Conservation (phyloP, 2,797 vertebrate genomes). For the Merluccius polli region DNA sequence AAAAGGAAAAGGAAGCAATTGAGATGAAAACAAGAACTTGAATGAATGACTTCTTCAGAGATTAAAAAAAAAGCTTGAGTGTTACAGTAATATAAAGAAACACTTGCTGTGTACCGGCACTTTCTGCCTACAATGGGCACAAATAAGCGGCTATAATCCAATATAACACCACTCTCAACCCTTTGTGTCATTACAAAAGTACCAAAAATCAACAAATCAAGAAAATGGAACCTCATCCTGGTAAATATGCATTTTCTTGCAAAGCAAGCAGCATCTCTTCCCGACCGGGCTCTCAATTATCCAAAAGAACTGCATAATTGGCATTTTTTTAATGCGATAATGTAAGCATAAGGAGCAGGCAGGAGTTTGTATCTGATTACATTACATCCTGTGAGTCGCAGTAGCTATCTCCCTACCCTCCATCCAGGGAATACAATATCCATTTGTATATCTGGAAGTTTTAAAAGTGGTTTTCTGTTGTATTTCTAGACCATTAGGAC, state of each 20-base stretch:
- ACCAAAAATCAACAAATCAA: neutral
- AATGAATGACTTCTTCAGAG: neutral
- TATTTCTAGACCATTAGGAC: conserved; percentile 4
- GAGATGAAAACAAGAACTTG: neutral
- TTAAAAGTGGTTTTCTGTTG: neutral
- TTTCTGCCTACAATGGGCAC: neutral
- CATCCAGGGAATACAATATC: neutral
- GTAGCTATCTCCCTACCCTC: no score
- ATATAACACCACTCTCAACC: neutral
- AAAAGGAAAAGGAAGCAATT: no score
- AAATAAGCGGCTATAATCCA: neutral
- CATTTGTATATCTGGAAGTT: neutral
- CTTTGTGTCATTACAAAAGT: no score
- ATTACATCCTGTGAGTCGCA: neutral
- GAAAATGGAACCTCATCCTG: neutral
- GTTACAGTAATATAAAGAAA: neutral
- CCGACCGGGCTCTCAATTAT: neutral
- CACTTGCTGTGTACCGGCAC: neutral
- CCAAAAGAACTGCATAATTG: neutral
- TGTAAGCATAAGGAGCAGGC: neutral
- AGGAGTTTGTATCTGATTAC: neutral
- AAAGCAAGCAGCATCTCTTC: neutral
- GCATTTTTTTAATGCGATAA: neutral
- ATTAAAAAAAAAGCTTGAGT: neutral
- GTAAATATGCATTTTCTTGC: neutral